Conservation (phyloP, 2,113 vertebrate genomes). For the Carassius gibelio region DNA sequence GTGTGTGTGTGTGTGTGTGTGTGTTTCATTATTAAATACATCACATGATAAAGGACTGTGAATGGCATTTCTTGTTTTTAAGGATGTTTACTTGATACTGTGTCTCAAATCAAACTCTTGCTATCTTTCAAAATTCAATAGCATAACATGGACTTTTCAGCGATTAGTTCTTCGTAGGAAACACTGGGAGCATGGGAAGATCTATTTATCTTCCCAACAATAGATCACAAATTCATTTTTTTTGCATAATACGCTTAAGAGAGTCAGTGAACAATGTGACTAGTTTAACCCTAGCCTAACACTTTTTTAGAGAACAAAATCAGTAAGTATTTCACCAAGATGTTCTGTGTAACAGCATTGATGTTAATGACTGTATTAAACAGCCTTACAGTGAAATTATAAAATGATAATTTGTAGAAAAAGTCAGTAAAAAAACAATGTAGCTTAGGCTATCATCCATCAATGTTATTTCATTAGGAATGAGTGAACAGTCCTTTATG, state of each 20-base stretch:
- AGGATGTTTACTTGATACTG: background rate
- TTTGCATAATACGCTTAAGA: too few relatives aligned
- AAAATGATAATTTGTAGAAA: background rate
- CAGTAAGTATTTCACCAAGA: background rate
- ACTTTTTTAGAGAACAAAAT: background rate
- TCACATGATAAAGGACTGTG: background rate
- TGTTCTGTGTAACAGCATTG: background rate
- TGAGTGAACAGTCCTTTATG: constrained; percentile 1
- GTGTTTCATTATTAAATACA: background rate
- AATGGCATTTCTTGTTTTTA: background rate
- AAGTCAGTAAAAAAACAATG: background rate
- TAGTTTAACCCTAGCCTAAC: background rate
- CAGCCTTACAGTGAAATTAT: background rate
- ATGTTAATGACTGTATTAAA: constrained; percentile 11
- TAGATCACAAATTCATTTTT: background rate
- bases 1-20: too few relatives aligned
- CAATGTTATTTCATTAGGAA: background rate
- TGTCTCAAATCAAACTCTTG: background rate
- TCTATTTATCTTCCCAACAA: background rate
- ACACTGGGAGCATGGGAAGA: background rate
- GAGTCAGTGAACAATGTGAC: background rate
- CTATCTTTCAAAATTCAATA: background rate
- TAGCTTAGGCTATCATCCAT: background rate
- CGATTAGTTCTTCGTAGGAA: background rate
- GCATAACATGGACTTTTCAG: background rate